phyloP scores from a whole-genome alignment of 64 coral and sea anemone genomes.

The Anthopleura sola region DNA sequence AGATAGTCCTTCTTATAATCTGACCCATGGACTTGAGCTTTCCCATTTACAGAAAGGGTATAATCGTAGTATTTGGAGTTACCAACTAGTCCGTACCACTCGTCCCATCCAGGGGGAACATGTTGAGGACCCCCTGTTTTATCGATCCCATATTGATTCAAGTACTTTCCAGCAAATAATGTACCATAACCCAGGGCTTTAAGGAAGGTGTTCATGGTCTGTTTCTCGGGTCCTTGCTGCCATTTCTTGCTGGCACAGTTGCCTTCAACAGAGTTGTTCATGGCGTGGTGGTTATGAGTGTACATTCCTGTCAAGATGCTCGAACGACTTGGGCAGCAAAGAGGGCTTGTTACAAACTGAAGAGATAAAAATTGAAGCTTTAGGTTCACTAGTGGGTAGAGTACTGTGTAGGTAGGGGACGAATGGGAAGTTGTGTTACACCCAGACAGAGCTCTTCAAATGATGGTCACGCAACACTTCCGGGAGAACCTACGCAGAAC shows the following conservation, averaged over 20 bases:
- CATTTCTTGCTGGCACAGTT: conserved; percentile 65
- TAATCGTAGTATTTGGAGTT: conserved; percentile 86
- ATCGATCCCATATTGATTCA: conserved; percentile 65
- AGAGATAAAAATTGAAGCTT: background rate
- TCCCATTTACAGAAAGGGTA: conserved; percentile 79
- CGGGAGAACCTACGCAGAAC: background rate
- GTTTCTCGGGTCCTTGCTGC: conserved; percentile 81
- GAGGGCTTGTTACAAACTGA: conserved; percentile 78
- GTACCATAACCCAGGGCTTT: conserved; percentile 52
- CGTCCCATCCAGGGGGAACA: conserved; percentile 85
- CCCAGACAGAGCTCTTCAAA: background rate
- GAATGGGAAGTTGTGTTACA: background rate
- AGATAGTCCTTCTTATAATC: conserved; percentile 70
- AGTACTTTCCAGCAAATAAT: conserved; percentile 81
- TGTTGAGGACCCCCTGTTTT: conserved; percentile 69
- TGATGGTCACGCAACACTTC: background rate
- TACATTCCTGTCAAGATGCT: conserved; percentile 83
- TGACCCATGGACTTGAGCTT: conserved; percentile 58
- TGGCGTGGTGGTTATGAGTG: conserved; percentile 74
- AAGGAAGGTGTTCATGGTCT: conserved; percentile 57
- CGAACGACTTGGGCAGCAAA: conserved; percentile 88
- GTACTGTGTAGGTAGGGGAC: background rate
- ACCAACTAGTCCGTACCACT: conserved; percentile 87
- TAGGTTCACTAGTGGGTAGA: background rate
- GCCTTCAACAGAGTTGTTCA: conserved; percentile 73